phyloP scores from a whole-genome alignment of 2,113 vertebrate genomes.

The Mobula birostris region DNA sequence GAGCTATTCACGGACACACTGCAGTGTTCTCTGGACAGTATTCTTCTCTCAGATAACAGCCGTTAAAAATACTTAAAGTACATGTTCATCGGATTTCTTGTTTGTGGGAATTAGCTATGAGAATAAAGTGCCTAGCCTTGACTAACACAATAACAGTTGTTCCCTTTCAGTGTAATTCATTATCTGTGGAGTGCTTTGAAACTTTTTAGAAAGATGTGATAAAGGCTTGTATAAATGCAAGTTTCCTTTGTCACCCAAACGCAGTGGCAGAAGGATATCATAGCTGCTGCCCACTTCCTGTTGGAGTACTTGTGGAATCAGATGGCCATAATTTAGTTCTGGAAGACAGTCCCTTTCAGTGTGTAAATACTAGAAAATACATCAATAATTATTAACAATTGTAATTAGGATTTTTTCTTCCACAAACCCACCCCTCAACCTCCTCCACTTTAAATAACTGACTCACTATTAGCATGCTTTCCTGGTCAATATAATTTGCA shows the following conservation, averaged over 20 bases:
- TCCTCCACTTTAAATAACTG: background rate
- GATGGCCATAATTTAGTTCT: background rate
- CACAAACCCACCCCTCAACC: too few species aligned
- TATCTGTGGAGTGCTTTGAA: background rate
- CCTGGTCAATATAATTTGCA: conserved; percentile 19
- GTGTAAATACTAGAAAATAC: background rate
- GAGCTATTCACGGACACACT: background rate
- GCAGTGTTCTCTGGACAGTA: background rate
- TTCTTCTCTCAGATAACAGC: background rate
- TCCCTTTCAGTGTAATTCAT: background rate
- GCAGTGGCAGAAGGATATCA: conserved; percentile 19
- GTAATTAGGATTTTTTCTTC: background rate
- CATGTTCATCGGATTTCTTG: background rate
- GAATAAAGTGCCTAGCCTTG: background rate
- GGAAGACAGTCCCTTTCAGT: background rate
- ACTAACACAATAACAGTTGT: background rate
- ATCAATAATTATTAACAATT: background rate
- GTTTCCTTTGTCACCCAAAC: background rate
- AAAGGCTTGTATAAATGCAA: background rate
- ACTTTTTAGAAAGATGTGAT: background rate
- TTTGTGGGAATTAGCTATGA: background rate
- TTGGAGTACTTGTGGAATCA: background rate
- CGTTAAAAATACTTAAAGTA: background rate
- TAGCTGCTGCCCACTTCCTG: conserved; percentile 30
- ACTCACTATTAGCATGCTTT: background rate